phyloP scores from a whole-genome alignment of 2,888 invertebrate species.

The Coelogynopora nodosa region DNA sequence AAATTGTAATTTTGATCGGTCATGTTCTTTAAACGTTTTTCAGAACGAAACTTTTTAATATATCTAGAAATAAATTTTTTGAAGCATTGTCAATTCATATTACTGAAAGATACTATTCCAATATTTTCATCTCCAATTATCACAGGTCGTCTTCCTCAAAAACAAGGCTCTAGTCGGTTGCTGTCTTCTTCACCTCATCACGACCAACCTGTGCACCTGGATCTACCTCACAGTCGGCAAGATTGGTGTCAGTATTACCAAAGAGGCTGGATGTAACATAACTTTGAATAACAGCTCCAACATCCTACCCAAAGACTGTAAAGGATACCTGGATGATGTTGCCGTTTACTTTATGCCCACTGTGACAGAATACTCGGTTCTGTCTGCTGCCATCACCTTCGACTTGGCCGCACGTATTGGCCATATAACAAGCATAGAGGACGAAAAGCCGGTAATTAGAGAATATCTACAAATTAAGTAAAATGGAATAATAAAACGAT shows the following conservation, averaged over 20 bases:
- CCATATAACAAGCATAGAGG: not conserved
- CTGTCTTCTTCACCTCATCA: conserved; percentile 39
- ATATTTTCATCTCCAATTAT: not conserved
- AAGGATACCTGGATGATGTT: conserved; percentile 9
- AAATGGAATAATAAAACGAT: no score
- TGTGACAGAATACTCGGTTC: conserved; percentile 41
- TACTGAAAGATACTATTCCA: no score
- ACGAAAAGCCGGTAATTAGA: not conserved
- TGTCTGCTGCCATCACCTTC: conserved; percentile 37
- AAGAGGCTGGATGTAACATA: not conserved
- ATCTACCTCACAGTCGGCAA: conserved; percentile 34
- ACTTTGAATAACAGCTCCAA: not conserved
- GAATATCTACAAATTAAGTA: not conserved
- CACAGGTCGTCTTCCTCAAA: conserved; percentile 38
- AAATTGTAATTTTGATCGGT: no score
- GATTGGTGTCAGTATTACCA: conserved; percentile 1
- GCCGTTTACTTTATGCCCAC: conserved; percentile 41
- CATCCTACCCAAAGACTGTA: not conserved
- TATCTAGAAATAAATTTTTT: not conserved
- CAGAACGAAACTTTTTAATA: no score
- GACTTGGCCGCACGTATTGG: conserved; percentile 40
- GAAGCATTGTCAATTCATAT: no score
- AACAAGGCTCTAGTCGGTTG: conserved; percentile 33
- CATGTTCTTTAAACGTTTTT: no score
- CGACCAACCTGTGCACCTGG: conserved; percentile 42